Percentiles rank a stretch among this genome's conserved stretches.
Evolutionary conservation across 2,113 vertebrate genomes (phyloP).

Genomic region (Camarhynchus parvulus): DNA sequence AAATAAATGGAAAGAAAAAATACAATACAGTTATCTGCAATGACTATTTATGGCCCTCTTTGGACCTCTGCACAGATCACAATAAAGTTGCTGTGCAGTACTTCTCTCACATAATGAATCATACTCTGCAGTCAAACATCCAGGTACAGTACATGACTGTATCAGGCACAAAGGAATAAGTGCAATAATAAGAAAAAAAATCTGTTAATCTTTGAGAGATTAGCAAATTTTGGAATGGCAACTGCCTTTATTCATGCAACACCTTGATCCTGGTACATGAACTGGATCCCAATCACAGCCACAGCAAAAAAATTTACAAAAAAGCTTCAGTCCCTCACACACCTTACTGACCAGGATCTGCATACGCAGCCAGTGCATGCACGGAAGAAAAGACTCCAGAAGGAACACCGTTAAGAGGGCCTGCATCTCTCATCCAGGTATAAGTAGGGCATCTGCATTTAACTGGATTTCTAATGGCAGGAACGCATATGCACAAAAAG

Average conservation of each 20-base stretch:
- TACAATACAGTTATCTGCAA: conserved; percentile 8
- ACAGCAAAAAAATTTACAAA: neutral
- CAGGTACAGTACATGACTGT: neutral
- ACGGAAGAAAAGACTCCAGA: neutral
- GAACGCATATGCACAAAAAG: neutral
- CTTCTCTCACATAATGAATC: neutral
- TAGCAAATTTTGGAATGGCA: neutral
- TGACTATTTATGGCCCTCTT: neutral
- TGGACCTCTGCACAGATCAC: neutral
- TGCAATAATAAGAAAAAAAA: neutral
- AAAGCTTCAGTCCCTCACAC: neutral
- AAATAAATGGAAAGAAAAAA: conserved; percentile 7
- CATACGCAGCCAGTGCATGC: neutral
- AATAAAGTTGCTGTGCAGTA: neutral
- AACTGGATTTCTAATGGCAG: neutral
- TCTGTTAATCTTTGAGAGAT: neutral
- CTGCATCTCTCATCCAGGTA: neutral
- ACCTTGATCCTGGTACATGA: neutral
- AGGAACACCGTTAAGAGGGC: neutral
- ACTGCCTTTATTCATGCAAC: neutral
- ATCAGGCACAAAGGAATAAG: neutral
- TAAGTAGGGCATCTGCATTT: neutral
- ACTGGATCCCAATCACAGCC: neutral
- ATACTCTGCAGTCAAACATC: neutral
- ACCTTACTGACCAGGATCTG: neutral